Base-by-base conservation (phyloP, 2,888 invertebrate genomes). In the Galerucella pusilla region DNA sequence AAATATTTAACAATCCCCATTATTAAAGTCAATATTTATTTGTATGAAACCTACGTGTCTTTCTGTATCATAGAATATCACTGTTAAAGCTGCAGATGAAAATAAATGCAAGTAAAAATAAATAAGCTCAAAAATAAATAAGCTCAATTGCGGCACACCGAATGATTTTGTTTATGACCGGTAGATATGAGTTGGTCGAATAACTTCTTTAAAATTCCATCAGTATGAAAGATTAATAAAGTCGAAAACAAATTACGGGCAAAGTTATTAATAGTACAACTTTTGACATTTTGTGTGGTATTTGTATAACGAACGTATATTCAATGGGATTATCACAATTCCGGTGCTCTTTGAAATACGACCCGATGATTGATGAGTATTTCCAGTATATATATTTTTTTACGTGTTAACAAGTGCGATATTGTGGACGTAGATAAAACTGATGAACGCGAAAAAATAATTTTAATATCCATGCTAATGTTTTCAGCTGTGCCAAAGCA, bases 331-430 rank as follows among this genome's bases (percentile, higher is more conserved):
- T 60, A 60, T 60, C 20, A 16, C 59, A 25, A 11, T 60, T n/a
- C 12, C 59, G 20, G 20, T n/a, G 5, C 59, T 25, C 59, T 20
- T 60, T 60, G 59, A 60, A 25, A 60, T 25, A 60, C 59, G 25
- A 60, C 59, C 14, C 20, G 59, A 20, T 60, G 59, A 60, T 60
- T 60, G 59, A 60, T 60, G 59, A 60, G 59, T 60, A 16, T 60
- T 60, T 57, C 0, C 57, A 57, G 20, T 42, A 42, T 42, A 42
- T 9, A 42, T 49, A 12, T 57, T 57, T 57, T 57, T 60, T 60
- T 25, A 20, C 25, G 10, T 60, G 59, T 11, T 10, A 60, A 60
- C 12, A 60, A 60, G 5, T 60, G 59, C 11, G 59, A 60, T 60
- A 60, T 28, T 60, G 25, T 28, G 3, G 1, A 60, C 10, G 25